These are phyloP conservation scores for Periparus ater DNA, from an alignment of 2,797 vertebrate genomes.

Conservation along the genomic window DNA sequence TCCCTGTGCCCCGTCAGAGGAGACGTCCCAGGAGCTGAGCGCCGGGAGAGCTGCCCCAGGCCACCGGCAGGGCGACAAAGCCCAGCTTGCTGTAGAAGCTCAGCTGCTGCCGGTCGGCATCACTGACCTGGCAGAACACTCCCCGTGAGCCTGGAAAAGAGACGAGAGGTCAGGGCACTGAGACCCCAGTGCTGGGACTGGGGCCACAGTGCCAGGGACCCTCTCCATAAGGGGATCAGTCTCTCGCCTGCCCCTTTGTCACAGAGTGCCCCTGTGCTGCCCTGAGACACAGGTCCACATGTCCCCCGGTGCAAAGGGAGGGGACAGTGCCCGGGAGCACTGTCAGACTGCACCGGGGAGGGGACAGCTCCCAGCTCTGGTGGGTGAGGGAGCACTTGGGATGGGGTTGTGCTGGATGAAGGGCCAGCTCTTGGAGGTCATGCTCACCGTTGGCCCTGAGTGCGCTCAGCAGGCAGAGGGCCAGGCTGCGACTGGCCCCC, in stretches of 20 bases:
- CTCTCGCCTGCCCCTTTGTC: background rate
- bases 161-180: background rate
- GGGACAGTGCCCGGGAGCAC: background rate
- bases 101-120: constrained; percentile 78
- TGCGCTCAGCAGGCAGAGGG: constrained; percentile 79
- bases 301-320: background rate
- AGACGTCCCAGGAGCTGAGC: constrained; percentile 82
- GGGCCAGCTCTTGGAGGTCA: background rate
- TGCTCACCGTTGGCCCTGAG: constrained; percentile 84
- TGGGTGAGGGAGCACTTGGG: background rate
- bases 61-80: constrained; percentile 83
- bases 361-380: background rate
- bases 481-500: constrained; percentile 82
- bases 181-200: background rate
- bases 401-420: background rate
- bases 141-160: constrained; percentile 80
- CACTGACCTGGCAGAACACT: constrained; percentile 86
- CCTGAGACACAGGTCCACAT: rapidly evolving
- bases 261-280: background rate
- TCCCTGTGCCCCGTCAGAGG: constrained; percentile 55
- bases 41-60: constrained; percentile 76
- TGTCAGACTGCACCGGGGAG: background rate
- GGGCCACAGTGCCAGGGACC: background rate
- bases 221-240: rapidly evolving
- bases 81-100: constrained; percentile 87